phyloP scores from a whole-genome alignment of 2,113 vertebrate genomes.

The Misgurnus mizolepis region DNA sequence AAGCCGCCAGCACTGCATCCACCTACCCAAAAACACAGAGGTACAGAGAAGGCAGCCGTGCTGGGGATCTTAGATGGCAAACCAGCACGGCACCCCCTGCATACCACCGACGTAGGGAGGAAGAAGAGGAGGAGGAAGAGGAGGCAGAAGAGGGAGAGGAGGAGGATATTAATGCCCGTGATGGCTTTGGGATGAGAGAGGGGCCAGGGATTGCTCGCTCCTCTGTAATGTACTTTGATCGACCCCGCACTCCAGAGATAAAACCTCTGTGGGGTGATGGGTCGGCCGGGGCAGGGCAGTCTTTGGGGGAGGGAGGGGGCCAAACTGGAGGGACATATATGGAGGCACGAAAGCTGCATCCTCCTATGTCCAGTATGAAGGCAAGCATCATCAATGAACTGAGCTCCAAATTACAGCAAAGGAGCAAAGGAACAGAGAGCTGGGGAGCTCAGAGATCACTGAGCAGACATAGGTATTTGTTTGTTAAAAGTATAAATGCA shows the following conservation, averaged over 20 bases:
- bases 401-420: constrained; percentile 89
- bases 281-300: constrained; percentile 52
- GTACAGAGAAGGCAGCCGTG: constrained; percentile 70
- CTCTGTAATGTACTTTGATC: constrained; percentile 73
- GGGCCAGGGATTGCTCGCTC: constrained; percentile 72
- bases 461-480: constrained; percentile 79
- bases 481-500: constrained; percentile 6
- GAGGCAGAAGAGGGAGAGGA: constrained; percentile 53
- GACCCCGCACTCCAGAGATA: constrained; percentile 75
- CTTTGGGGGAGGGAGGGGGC: constrained; percentile 56
- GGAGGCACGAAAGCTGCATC: constrained; percentile 76
- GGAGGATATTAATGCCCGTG: constrained; percentile 62
- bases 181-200: constrained; percentile 65
- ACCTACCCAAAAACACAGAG: constrained; percentile 72
- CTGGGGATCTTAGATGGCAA: constrained; percentile 68
- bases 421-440: constrained; percentile 72
- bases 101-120: constrained; percentile 69
- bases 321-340: constrained; percentile 60
- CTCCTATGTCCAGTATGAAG: constrained; percentile 82
- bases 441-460: constrained; percentile 75
- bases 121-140: constrained; percentile 71
- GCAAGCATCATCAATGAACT: constrained; percentile 91
- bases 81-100: constrained; percentile 72
- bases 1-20: constrained; percentile 68
- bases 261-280: constrained; percentile 74